A percentile compares a stretch with the other conserved stretches of the same genome.
These are phyloP conservation scores for Pipra filicauda DNA, from an alignment of 2,113 vertebrate species.

Conservation along the genomic window DNA sequence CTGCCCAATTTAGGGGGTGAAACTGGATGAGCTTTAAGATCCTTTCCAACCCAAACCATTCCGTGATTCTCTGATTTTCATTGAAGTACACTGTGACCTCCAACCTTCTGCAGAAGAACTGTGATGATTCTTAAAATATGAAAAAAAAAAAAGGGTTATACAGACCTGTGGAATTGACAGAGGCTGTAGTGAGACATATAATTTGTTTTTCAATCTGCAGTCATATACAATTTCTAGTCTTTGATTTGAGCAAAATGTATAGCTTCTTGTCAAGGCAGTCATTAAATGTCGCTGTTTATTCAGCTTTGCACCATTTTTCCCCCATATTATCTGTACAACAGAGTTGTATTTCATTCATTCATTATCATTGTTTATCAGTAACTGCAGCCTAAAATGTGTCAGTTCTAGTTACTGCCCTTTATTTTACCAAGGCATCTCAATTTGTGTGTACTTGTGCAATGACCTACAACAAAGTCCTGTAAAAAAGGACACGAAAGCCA, in stretches of 20 bases:
- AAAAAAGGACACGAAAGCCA: background rate
- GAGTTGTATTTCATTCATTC: background rate
- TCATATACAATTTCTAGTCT: background rate
- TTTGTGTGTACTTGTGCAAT: rapidly evolving
- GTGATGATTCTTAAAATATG: background rate
- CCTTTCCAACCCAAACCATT: background rate
- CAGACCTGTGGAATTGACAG: background rate
- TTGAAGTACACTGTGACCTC: background rate
- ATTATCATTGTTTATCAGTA: background rate
- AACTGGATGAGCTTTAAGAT: background rate
- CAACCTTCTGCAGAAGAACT: background rate
- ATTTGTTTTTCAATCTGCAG: background rate
- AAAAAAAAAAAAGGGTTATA: rapidly evolving
- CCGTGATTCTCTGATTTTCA: background rate
- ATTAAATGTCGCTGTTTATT: background rate
- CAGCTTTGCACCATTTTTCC: background rate
- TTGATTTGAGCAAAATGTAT: background rate
- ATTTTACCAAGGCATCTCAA: background rate
- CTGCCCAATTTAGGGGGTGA: background rate
- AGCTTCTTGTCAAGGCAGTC: background rate
- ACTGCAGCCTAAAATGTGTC: background rate
- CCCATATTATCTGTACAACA: background rate
- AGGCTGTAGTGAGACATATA: background rate
- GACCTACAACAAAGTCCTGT: background rate
- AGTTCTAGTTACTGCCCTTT: background rate